phyloP scores from a whole-genome alignment of 2,113 vertebrate species.

The Epinephelus cyanopodus region DNA sequence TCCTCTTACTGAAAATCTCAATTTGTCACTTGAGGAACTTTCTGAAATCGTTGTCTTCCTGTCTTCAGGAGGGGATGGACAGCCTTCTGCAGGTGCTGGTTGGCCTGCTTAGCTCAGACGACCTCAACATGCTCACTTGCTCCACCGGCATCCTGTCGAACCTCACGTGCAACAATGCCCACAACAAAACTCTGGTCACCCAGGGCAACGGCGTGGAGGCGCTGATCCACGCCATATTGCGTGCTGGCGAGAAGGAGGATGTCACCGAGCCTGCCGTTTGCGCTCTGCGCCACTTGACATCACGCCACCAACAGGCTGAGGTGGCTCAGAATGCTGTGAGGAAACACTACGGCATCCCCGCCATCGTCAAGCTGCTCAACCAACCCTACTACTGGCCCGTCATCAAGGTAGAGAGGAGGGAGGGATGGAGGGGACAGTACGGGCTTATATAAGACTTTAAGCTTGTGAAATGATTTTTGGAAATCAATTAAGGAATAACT shows the following conservation, averaged over 20 bases:
- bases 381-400: slow-evolving; percentile 96
- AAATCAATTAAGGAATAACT: background rate
- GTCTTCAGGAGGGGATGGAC: slow-evolving; percentile 92
- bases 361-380: slow-evolving; percentile 94
- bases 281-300: slow-evolving; percentile 96
- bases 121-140: slow-evolving; percentile 94
- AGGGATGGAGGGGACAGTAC: background rate
- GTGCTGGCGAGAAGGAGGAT: slow-evolving; percentile 93
- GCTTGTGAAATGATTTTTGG: background rate
- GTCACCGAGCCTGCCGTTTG: slow-evolving; percentile 94
- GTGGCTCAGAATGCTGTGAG: slow-evolving; percentile 94
- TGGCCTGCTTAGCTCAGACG: slow-evolving; percentile 90
- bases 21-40: accelerated
- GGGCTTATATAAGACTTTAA: background rate
- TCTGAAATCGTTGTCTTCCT: background rate
- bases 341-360: slow-evolving; percentile 92
- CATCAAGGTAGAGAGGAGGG: slow-evolving; percentile 88
- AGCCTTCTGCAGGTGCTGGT: slow-evolving; percentile 92
- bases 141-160: slow-evolving; percentile 96
- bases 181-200: slow-evolving; percentile 95
- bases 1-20: background rate
- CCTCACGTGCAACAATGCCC: slow-evolving; percentile 96
- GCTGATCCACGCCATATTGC: slow-evolving; percentile 93
- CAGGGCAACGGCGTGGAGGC: slow-evolving; percentile 94
- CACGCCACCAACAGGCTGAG: slow-evolving; percentile 93